phyloP scores from a whole-genome alignment of 2,888 invertebrate genomes.

The Hemaris fuciformis region DNA sequence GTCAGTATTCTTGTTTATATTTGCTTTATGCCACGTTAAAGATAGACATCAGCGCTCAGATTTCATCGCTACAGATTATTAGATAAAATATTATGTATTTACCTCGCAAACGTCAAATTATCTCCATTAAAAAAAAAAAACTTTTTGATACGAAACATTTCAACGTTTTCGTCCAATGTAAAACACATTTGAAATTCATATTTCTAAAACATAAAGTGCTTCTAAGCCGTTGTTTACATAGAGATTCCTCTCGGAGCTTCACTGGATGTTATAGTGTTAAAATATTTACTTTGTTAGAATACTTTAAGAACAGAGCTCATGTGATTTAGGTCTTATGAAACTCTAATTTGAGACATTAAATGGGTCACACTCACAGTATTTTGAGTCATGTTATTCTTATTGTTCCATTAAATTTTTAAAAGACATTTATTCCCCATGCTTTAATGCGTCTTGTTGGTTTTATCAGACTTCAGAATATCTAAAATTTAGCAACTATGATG shows the following conservation, averaged over 20 bases:
- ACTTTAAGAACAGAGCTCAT: background rate
- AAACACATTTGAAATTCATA: background rate
- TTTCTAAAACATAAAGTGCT: background rate
- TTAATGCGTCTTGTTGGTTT: too few species aligned
- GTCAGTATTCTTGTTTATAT: background rate
- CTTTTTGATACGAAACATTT: background rate
- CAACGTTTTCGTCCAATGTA: background rate
- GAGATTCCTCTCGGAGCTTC: background rate
- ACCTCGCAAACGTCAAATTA: background rate
- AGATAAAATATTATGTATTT: background rate
- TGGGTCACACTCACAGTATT: background rate
- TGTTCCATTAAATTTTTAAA: too few species aligned
- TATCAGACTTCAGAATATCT: background rate
- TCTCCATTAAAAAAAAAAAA: background rate
- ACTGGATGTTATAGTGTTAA: background rate
- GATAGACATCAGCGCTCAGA: background rate
- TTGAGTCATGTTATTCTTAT: background rate
- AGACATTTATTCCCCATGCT: too few species aligned
- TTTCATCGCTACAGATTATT: background rate
- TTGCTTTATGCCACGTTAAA: background rate
- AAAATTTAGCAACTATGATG: too few species aligned
- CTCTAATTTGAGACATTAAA: background rate
- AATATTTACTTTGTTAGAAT: background rate
- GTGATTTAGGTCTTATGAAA: background rate
- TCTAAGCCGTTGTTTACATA: background rate